Base-by-base conservation (phyloP, 2,888 invertebrate genomes). In the Tridacna crocea region DNA sequence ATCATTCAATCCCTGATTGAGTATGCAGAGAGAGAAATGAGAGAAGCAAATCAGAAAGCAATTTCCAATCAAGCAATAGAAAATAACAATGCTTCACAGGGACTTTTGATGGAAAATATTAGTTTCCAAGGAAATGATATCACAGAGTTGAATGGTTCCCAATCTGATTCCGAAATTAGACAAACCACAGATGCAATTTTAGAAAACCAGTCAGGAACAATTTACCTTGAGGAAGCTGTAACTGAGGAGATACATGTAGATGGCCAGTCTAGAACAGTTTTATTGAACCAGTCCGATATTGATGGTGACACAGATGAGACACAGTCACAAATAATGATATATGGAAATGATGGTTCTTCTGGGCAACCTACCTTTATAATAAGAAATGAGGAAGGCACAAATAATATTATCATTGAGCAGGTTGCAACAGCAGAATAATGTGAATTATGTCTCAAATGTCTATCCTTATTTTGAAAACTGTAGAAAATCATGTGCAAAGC, bases 1-100 rank as follows among this genome's bases (percentile, higher is more conserved):
- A 65, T 82, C 12, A 61, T 82, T n/a, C 82, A 82, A 60, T 65
- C 82, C 19, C 26, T 82, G 46, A 82, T 82, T 26, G 82, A 82
- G 51, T 82, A 82, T 19, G 82, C 82, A 10, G 82, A 79, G 36
- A 65, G 70, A n/a, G 70, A 77, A 47, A 70, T 70, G 26, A n/a
- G 24, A 48, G 77, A 48, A 15, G 65, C n/a, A 19, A 27, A 65
- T 48, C 48, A 26, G 19, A 12, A 48, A 48, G 47, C 36, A 36
- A 36, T 36, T 36, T 36, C 36, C 36, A 36, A 36, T 36, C 36
- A 48, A 17, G 22, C 48, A 4, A 55, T 19, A 13, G 19, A 55
- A 72, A 26, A 72, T 15, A 2, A 46, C 8, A 66, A 61, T 4
- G 55, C 19, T 15, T 19, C 55, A 55, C 55, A 13, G 13, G 24